Percentiles rank a stretch among this genome's conserved stretches.
Evolutionary conservation across 2,888 invertebrate species (phyloP).

Genomic region (Incurvaria masculella): DNA sequence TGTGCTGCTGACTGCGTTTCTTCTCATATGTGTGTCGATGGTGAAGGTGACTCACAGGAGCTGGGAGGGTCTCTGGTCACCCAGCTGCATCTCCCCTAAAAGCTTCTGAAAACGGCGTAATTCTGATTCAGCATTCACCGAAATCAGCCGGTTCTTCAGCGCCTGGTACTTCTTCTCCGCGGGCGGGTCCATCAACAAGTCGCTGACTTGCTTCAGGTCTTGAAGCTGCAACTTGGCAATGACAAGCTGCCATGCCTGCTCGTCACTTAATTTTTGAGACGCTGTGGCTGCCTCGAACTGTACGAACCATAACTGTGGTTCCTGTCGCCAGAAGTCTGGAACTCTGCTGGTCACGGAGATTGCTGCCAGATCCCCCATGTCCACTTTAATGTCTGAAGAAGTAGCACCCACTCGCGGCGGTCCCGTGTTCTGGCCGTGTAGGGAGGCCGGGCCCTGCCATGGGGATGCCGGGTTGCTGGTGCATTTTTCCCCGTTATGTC

Average conservation of each 20-base stretch:
- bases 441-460: too few species aligned
- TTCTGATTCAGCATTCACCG: neutral
- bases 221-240: neutral
- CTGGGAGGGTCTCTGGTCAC: conserved; percentile 3
- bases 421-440: too few species aligned
- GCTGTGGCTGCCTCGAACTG: neutral
- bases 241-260: neutral
- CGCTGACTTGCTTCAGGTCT: neutral
- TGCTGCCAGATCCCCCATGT: conserved; percentile 7
- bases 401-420: too few species aligned
- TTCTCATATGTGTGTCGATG: too few species aligned
- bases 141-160: neutral
- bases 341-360: conserved; percentile 4
- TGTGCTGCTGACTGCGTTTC: too few species aligned
- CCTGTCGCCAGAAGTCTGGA: neutral
- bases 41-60: too few species aligned
- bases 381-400: too few species aligned
- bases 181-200: conserved; percentile 1
- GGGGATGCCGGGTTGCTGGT: too few species aligned
- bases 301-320: neutral
- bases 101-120: conserved; percentile 1
- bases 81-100: conserved; percentile 2
- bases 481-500: too few species aligned
- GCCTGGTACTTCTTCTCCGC: neutral
- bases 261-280: neutral